A percentile compares a stretch with the other conserved stretches of the same genome.
These are phyloP conservation scores for Alsophila aescularia DNA, from an alignment of 2,888 invertebrate genomes.

Conservation along the genomic window DNA sequence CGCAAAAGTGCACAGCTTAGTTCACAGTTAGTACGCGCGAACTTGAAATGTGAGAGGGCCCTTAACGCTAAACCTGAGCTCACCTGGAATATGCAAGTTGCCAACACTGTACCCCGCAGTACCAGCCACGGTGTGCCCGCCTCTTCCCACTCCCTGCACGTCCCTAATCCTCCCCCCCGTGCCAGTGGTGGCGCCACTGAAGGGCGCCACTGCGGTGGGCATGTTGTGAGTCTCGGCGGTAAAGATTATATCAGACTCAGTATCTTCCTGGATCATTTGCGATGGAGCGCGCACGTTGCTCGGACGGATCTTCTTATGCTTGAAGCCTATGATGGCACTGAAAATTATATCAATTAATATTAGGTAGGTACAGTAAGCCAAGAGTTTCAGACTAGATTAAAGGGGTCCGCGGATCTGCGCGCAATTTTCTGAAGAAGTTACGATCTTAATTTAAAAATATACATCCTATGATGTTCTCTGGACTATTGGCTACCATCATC, in stretches of 20 bases:
- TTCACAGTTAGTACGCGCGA: too few relatives aligned
- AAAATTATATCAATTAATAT: too few relatives aligned
- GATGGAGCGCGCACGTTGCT: conserved; percentile 83
- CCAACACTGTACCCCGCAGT: conserved; percentile 99
- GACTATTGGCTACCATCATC: too few relatives aligned
- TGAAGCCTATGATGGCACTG: conserved; percentile 95
- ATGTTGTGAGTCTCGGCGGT: conserved; percentile 99
- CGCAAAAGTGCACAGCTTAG: too few relatives aligned
- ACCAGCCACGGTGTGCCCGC: conserved; percentile 96
- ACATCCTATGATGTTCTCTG: too few relatives aligned
- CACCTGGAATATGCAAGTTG: conserved; percentile 94
- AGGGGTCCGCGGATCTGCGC: too few relatives aligned
- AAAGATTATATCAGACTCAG: conserved; percentile 95
- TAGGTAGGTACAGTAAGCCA: too few relatives aligned
- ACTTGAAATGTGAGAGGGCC: too few relatives aligned
- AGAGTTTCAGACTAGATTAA: too few relatives aligned
- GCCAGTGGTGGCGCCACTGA: conserved; percentile 99
- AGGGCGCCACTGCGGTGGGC: conserved; percentile 98
- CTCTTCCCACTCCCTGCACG: conserved; percentile 97
- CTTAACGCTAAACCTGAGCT: background rate
- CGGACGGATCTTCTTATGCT: conserved; percentile 88
- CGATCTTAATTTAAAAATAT: too few relatives aligned
- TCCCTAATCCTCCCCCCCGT: conserved; percentile 98
- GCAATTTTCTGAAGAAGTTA: too few relatives aligned
- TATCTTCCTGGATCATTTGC: conserved; percentile 83